Conservation (phyloP, 1,140 invertebrate species). For the Pogonognathellus flavescens region DNA sequence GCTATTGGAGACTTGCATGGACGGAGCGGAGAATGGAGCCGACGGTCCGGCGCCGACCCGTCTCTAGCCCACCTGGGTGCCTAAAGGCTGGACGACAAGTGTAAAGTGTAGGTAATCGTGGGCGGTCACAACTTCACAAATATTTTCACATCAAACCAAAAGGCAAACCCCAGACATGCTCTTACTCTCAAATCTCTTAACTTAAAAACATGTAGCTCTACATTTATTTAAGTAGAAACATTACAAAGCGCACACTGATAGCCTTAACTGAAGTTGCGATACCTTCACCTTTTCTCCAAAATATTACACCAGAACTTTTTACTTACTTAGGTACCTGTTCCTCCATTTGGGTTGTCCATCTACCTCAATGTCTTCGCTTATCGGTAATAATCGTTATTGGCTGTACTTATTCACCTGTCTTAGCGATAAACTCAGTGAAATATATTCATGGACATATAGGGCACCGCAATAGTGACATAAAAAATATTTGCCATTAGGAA, state of each 20-base stretch:
- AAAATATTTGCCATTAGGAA: too few species aligned
- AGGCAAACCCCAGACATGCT: not conserved
- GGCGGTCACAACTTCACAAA: constrained; percentile 16
- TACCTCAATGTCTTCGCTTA: too few species aligned
- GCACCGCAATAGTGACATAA: too few species aligned
- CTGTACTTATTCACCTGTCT: too few species aligned
- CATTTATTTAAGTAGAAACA: not conserved
- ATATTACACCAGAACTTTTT: too few species aligned
- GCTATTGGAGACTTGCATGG: not conserved
- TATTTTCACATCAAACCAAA: constrained; percentile 9
- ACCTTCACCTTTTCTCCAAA: too few species aligned
- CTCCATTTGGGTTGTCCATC: too few species aligned
- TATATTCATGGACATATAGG: too few species aligned
- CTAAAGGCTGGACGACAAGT: not conserved
- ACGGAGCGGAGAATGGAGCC: not conserved
- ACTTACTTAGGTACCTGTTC: too few species aligned
- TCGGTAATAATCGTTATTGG: too few species aligned
- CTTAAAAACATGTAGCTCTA: not conserved
- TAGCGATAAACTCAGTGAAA: too few species aligned
- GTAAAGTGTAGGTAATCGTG: constrained; percentile 22
- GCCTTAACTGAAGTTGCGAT: too few species aligned
- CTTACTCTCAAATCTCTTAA: not conserved
- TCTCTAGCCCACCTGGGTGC: constrained; percentile 25
- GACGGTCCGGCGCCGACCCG: not conserved
- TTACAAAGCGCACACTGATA: not conserved